Percentiles rank a stretch among this genome's conserved stretches.
These are phyloP conservation scores for Microcebus ravelobensis DNA, from an alignment of 2,113 vertebrate species.

Conservation along the genomic window DNA sequence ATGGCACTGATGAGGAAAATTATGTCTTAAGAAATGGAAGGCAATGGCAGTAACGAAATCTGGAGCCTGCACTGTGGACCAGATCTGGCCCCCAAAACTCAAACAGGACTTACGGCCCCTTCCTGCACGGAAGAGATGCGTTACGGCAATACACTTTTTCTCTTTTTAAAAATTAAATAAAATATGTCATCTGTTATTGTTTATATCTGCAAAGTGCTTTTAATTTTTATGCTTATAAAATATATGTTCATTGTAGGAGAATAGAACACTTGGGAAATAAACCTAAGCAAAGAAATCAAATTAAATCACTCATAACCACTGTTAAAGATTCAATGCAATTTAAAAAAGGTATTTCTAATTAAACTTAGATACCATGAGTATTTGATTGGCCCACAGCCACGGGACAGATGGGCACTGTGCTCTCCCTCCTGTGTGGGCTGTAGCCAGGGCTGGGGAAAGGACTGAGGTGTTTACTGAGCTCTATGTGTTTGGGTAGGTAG, in stretches of 20 bases:
- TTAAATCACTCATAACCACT: not conserved
- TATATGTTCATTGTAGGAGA: not conserved
- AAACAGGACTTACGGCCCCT: not conserved
- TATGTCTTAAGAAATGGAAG: not conserved
- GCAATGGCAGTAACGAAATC: not conserved
- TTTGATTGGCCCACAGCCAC: not conserved
- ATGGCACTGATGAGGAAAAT: constrained; percentile 2
- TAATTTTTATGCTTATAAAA: not conserved
- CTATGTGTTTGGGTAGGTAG: not conserved
- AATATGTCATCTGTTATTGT: not conserved
- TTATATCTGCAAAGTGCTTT: not conserved
- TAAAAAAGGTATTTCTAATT: constrained; percentile 11
- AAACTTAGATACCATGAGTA: not conserved
- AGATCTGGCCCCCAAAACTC: not conserved
- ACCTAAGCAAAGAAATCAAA: not conserved
- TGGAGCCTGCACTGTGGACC: not conserved
- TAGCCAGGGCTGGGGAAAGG: not conserved
- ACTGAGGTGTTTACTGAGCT: not conserved
- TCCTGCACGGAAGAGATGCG: not conserved
- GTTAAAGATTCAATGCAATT: not conserved
- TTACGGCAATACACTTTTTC: not conserved
- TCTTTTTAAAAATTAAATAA: not conserved
- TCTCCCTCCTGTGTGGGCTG: not conserved
- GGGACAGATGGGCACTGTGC: not conserved
- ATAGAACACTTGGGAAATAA: not conserved